phyloP scores from a whole-genome alignment of 2,888 invertebrate genomes.

The Plusia festucae region DNA sequence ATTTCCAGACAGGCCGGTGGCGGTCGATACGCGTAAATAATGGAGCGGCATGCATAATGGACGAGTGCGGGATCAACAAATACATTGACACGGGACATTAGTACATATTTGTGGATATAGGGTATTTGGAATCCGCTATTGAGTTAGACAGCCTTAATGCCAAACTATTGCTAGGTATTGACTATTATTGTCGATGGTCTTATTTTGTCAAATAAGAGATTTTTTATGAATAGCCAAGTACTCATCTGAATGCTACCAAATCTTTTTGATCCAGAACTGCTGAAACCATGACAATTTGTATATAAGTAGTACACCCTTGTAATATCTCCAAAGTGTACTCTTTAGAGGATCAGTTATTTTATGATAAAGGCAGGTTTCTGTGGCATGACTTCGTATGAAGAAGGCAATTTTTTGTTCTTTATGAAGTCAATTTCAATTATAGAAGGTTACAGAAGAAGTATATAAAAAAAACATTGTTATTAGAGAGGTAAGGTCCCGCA shows the following conservation, averaged over 20 bases:
- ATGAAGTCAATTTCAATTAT: background rate
- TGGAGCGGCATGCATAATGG: slow-evolving; percentile 73
- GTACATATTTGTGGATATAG: slow-evolving; percentile 33
- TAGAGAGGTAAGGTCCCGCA: slow-evolving; percentile 4
- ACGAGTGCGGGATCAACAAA: slow-evolving; percentile 59
- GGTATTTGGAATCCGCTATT: slow-evolving; percentile 3
- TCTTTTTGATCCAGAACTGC: too few species aligned
- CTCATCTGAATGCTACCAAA: too few species aligned
- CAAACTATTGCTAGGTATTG: background rate
- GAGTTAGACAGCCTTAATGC: background rate
- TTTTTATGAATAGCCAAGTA: too few species aligned
- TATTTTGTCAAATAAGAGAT: background rate
- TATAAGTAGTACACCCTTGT: too few species aligned
- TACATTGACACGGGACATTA: slow-evolving; percentile 56
- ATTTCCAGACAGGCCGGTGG: slow-evolving; percentile 7
- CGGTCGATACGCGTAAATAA: slow-evolving; percentile 71
- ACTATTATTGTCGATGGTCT: background rate
- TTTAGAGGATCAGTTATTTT: too few species aligned
- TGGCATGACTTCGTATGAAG: background rate
- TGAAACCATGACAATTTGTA: too few species aligned
- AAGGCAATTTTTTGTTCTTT: background rate
- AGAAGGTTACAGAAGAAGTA: slow-evolving; percentile 1
- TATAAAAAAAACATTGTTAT: slow-evolving; percentile 2
- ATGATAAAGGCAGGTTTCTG: too few species aligned
- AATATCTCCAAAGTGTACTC: too few species aligned